Percentiles rank a stretch among this genome's conserved stretches.
These are phyloP conservation scores for Acrocephalus scirpaceus DNA, from an alignment of 2,797 vertebrate genomes.

Conservation along the genomic window DNA sequence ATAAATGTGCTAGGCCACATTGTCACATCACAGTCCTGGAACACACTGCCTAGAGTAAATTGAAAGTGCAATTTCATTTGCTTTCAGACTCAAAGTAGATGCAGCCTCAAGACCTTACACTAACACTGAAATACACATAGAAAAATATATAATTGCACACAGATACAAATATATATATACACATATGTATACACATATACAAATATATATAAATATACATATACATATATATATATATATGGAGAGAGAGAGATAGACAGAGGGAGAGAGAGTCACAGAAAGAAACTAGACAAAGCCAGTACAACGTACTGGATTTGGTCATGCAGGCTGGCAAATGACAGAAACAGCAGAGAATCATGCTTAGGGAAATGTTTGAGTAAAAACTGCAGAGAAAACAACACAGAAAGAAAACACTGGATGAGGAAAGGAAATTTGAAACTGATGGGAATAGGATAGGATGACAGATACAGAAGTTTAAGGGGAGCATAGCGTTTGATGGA, in stretches of 20 bases:
- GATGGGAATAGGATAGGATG: constrained; percentile 19
- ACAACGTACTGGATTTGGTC: constrained; percentile 75
- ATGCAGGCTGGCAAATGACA: constrained; percentile 85
- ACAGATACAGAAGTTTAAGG: constrained; percentile 39
- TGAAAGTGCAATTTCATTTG: constrained; percentile 71
- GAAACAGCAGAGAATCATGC: constrained; percentile 75
- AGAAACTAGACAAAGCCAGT: constrained; percentile 73
- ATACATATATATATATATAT: constrained; percentile 12
- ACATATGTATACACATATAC: constrained; percentile 4
- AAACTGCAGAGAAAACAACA: background rate
- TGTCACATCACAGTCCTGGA: constrained; percentile 84
- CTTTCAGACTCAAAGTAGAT: constrained; percentile 77
- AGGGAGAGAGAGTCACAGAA: constrained; percentile 64
- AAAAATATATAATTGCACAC: constrained; percentile 58
- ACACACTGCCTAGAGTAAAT: constrained; percentile 74
- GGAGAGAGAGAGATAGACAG: background rate
- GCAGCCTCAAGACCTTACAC: constrained; percentile 78
- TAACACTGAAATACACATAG: constrained; percentile 72
- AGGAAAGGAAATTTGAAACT: background rate
- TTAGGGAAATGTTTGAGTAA: constrained; percentile 39
- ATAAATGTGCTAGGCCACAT: constrained; percentile 82
- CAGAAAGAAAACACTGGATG: background rate
- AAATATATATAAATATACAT: background rate
- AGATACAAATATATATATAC: constrained; percentile 44
- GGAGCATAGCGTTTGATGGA: constrained; percentile 16